These are phyloP conservation scores for Rattus rattus DNA, from an alignment of 2,113 vertebrate genomes.

Conservation along the genomic window DNA sequence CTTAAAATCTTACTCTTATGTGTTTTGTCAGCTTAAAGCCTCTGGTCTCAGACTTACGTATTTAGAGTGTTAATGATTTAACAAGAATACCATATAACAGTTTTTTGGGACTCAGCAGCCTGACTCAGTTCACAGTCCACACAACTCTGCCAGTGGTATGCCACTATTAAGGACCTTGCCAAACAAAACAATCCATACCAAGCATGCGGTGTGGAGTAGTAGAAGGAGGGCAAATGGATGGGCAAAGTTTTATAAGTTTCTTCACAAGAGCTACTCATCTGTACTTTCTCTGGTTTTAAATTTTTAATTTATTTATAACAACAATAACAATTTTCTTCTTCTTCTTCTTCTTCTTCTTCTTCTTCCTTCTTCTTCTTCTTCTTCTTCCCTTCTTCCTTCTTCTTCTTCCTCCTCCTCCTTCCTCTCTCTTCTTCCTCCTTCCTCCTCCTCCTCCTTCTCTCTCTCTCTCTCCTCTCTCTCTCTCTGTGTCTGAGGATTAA, in stretches of 20 bases:
- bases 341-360: too few relatives aligned
- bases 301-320: background rate
- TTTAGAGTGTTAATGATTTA: background rate
- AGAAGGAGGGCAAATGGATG: constrained; percentile 15
- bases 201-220: background rate
- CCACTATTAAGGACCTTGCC: constrained; percentile 19
- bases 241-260: constrained; percentile 26
- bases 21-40: constrained; percentile 48
- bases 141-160: constrained; percentile 22
- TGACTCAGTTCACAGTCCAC: constrained; percentile 25
- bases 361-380: too few relatives aligned
- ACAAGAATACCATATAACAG: constrained; percentile 32
- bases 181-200: constrained; percentile 45
- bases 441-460: too few relatives aligned
- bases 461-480: too few relatives aligned
- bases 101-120: constrained; percentile 48
- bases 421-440: too few relatives aligned
- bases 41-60: background rate
- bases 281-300: background rate
- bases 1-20: constrained; percentile 1
- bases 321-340: too few relatives aligned
- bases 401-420: too few relatives aligned
- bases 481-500: background rate
- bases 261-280: background rate
- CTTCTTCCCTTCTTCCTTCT: too few relatives aligned